These are phyloP conservation scores for Tetanocera ferruginea DNA, from an alignment of 2,888 invertebrate genomes.

Conservation along the genomic window DNA sequence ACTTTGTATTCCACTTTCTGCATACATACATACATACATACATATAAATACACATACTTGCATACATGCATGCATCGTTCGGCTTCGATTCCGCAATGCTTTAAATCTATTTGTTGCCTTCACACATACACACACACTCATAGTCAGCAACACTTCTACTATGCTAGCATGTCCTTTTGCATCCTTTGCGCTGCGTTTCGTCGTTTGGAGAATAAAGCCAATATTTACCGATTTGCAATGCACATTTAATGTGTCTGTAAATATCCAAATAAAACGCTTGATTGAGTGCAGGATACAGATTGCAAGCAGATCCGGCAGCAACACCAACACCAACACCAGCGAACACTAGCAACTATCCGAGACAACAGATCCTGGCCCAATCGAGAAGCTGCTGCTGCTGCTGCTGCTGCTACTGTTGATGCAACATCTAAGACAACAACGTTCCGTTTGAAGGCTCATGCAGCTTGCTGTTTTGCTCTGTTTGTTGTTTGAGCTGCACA, in stretches of 20 bases:
- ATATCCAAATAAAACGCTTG: constrained; percentile 53
- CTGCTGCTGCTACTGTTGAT: neutral
- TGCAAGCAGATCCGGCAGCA: neutral
- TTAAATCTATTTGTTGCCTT: constrained; percentile 3
- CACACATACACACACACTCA: neutral
- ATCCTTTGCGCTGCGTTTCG: neutral
- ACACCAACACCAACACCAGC: neutral
- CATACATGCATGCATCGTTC: neutral
- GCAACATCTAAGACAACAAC: constrained; percentile 13
- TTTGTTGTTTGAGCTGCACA: neutral
- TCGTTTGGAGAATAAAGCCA: constrained; percentile 40
- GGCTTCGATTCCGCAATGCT: neutral
- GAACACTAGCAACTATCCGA: neutral
- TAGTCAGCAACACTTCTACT: neutral
- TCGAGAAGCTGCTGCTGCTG: neutral
- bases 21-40: constrained; percentile 1
- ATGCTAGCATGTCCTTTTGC: neutral
- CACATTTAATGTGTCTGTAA: constrained; percentile 54
- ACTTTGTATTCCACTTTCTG: constrained; percentile 8
- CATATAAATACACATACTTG: neutral
- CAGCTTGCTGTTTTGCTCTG: neutral
- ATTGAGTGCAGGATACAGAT: constrained; percentile 47
- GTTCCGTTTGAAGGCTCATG: neutral
- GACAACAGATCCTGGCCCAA: neutral
- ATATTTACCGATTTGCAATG: constrained; percentile 52